Conservation (phyloP, 2,113 vertebrate genomes). For the Phycodurus eques region DNA sequence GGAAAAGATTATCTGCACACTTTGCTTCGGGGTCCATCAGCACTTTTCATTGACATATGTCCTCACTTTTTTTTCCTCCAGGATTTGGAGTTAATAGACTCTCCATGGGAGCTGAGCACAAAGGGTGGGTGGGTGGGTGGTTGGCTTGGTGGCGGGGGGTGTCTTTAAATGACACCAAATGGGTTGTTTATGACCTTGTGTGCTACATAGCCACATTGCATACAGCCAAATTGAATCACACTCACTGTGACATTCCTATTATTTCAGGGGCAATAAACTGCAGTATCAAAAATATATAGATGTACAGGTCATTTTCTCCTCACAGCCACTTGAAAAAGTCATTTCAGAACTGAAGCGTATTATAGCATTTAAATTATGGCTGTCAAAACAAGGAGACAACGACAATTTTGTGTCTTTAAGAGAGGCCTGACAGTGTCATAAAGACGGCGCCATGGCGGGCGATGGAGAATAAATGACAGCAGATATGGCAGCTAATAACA, state of each 20-base stretch:
- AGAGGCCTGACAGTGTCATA: conserved; percentile 7
- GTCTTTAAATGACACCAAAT: conserved; percentile 9
- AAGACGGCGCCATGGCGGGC: conserved; percentile 24
- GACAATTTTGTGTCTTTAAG: conserved; percentile 23
- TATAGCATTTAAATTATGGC: conserved; percentile 34
- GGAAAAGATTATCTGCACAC: conserved; percentile 24
- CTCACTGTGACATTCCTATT: conserved; percentile 28
- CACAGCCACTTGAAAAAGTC: conserved; percentile 16
- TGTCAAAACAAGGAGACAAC: conserved; percentile 19
- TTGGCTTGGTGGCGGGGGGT: not conserved
- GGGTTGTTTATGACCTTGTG: conserved; percentile 23
- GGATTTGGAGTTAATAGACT: conserved; percentile 40
- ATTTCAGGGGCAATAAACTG: conserved; percentile 22
- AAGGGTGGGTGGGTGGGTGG: conserved; percentile 1
- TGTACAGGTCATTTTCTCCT: conserved; percentile 17
- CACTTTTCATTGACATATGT: conserved; percentile 53
- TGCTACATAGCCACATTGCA: conserved; percentile 17
- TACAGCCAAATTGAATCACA: conserved; percentile 29
- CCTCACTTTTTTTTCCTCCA: conserved; percentile 4
- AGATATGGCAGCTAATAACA: conserved; percentile 28
- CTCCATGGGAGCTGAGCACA: not conserved
- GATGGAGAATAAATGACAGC: conserved; percentile 15
- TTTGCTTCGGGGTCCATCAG: conserved; percentile 40
- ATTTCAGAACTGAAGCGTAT: conserved; percentile 19
- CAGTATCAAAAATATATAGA: conserved; percentile 13